Percentiles rank a stretch among this genome's conserved stretches.
phyloP scores from a whole-genome alignment of 2,888 invertebrate species.

The Dryomyza anilis region DNA sequence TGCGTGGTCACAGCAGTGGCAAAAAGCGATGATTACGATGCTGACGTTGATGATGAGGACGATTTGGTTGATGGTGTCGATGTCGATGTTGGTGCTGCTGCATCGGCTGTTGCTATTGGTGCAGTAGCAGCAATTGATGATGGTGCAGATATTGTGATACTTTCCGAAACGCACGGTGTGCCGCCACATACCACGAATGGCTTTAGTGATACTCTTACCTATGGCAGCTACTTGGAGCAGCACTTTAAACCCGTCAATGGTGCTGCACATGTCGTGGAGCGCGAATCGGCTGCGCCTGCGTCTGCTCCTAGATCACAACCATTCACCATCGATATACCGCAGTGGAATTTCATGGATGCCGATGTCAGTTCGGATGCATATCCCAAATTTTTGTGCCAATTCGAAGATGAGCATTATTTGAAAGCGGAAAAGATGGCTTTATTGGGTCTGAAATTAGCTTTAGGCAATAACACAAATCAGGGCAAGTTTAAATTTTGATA shows the following conservation, averaged over 20 bases:
- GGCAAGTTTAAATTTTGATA: conserved; percentile 34
- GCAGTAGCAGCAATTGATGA: conserved; percentile 2
- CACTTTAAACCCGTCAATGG: conserved; percentile 28
- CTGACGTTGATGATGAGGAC: background rate
- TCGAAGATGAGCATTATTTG: conserved; percentile 42
- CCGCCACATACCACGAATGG: conserved; percentile 14
- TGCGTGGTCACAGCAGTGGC: background rate
- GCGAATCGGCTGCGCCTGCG: background rate
- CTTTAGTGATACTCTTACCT: conserved; percentile 17
- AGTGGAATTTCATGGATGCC: conserved; percentile 37
- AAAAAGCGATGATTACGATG: background rate
- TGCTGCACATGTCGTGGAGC: background rate
- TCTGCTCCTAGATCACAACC: conserved; percentile 10
- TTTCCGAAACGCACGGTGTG: conserved; percentile 27
- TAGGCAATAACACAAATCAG: conserved; percentile 34
- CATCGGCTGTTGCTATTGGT: background rate
- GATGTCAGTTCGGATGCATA: conserved; percentile 32
- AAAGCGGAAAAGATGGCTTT: conserved; percentile 39
- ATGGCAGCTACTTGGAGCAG: conserved; percentile 35
- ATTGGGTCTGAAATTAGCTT: conserved; percentile 37
- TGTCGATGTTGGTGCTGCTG: background rate
- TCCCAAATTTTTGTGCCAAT: conserved; percentile 41
- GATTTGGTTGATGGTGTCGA: background rate
- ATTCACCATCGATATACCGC: conserved; percentile 36
- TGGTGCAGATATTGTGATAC: conserved; percentile 32